Evolutionary conservation across 2,888 invertebrate genomes (phyloP).

Genomic region (Apodemia zela): DNA sequence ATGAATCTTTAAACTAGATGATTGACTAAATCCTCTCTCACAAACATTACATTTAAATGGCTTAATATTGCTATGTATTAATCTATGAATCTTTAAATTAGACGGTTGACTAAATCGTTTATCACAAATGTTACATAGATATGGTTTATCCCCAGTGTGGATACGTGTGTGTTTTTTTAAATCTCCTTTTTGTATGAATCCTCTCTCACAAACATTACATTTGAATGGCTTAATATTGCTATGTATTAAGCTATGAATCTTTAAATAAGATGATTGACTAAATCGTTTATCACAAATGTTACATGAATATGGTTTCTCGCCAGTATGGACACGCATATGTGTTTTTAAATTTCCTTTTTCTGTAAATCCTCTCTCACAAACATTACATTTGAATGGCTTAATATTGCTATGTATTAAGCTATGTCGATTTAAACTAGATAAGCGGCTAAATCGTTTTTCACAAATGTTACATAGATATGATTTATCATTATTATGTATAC

Average conservation of each 20-base stretch:
- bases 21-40: background rate
- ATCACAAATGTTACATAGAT: background rate
- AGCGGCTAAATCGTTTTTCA: background rate
- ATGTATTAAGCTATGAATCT: background rate
- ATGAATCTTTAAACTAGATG: background rate
- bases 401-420: background rate
- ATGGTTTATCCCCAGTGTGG: conserved; percentile 19
- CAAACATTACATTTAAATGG: conserved; percentile 6
- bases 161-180: conserved; percentile 14
- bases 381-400: background rate
- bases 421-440: background rate
- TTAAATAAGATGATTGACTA: background rate
- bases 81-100: background rate
- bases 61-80: background rate
- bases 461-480: conserved; percentile 21
- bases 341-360: background rate
- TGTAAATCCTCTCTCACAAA: background rate
- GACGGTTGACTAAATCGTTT: background rate
- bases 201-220: background rate
- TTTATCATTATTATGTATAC: conserved; percentile 28
- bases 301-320: conserved; percentile 29
- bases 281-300: conserved; percentile 24
- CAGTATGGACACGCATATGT: conserved; percentile 29
- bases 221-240: background rate
- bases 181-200: background rate